These are phyloP conservation scores for Echinarachnius parma DNA, from an alignment of 53 echinoderm and acorn worm species.

Conservation along the genomic window DNA sequence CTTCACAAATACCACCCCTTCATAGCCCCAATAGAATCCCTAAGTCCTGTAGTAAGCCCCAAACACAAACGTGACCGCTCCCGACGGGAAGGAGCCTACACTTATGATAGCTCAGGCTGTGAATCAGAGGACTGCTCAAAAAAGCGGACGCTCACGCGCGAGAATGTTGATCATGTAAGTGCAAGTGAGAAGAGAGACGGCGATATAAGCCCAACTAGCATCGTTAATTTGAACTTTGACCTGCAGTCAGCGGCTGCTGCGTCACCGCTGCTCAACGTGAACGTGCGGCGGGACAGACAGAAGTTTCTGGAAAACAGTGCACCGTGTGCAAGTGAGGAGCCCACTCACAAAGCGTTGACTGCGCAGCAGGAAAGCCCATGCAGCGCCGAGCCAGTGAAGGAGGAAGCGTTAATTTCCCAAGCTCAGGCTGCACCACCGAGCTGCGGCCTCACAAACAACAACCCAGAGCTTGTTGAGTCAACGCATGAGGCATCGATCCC, in stretches of 20 bases:
- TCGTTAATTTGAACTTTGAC: conserved; percentile 48
- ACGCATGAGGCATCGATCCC: conserved; percentile 18
- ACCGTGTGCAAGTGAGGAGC: not conserved
- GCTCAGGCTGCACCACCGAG: conserved; percentile 8
- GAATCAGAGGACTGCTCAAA: conserved; percentile 22
- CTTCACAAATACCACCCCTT: conserved; percentile 18
- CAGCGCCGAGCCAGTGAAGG: conserved; percentile 7
- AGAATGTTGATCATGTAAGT: conserved; percentile 5
- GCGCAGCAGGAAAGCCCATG: conserved; percentile 29
- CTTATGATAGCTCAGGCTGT: conserved; percentile 38
- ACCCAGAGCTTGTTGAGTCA: conserved; percentile 22
- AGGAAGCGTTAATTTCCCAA: conserved; percentile 44
- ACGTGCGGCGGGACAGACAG: conserved; percentile 28
- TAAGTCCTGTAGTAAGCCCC: conserved; percentile 34
- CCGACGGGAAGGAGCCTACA: conserved; percentile 31
- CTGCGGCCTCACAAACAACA: conserved; percentile 33
- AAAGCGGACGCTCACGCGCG: conserved; percentile 21
- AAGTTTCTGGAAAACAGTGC: conserved; percentile 2
- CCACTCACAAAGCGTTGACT: conserved; percentile 26
- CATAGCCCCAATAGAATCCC: conserved; percentile 29
- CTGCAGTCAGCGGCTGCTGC: conserved; percentile 40
- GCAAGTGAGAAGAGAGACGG: conserved; percentile 5
- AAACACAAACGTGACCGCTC: conserved; percentile 5
- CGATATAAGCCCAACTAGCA: not conserved
- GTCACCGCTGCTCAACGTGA: conserved; percentile 37